Conservation (phyloP, 2,797 vertebrate genomes). For the Garrulus glandarius region DNA sequence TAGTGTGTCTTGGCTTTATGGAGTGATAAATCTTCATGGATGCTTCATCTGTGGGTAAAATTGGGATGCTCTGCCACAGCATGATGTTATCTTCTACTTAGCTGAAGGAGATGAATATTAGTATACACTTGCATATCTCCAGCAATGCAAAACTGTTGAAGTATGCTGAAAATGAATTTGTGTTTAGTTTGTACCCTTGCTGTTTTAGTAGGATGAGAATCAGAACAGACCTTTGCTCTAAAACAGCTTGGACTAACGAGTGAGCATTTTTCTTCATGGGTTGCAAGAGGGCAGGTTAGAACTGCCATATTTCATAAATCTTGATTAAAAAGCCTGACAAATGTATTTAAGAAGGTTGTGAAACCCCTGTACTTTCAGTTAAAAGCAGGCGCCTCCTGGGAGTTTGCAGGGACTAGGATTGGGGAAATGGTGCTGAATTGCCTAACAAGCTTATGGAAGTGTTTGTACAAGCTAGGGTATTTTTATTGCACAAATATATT, state of each 20-base stretch:
- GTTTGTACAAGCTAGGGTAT: not conserved
- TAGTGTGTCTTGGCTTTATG: not conserved
- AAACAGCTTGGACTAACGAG: not conserved
- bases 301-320: not conserved
- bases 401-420: not conserved
- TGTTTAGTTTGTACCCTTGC: not conserved
- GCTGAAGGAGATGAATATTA: not conserved
- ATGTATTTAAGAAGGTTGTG: not conserved
- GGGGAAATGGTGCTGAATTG: not conserved
- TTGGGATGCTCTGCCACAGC: not conserved
- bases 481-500: not conserved
- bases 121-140: not conserved
- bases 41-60: not conserved
- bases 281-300: not conserved
- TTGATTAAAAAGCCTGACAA: not conserved
- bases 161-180: not conserved
- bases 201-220: not conserved
- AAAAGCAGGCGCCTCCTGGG: not conserved
- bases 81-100: not conserved
- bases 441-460: not conserved
- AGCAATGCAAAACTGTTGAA: not conserved
- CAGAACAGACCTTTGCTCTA: not conserved
- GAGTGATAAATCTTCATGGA: not conserved
- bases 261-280: not conserved
- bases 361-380: not conserved